These are phyloP conservation scores for Polyodon spathula DNA, from an alignment of 2,113 vertebrate genomes.

Conservation along the genomic window DNA sequence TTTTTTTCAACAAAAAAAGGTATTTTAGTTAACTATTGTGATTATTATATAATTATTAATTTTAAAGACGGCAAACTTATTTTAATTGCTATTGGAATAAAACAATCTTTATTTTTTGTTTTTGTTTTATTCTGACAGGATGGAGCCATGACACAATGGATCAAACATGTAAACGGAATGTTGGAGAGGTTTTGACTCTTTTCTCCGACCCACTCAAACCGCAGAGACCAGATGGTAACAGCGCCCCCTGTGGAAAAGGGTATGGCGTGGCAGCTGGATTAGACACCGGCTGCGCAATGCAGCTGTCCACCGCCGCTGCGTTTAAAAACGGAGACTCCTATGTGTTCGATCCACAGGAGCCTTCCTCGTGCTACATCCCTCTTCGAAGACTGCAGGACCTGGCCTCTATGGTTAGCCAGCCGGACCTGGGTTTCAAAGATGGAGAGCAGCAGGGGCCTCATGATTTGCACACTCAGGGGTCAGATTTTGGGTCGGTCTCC, in stretches of 20 bases:
- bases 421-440: conserved; percentile 38
- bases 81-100: background rate
- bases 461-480: conserved; percentile 36
- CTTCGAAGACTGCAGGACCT: conserved; percentile 75
- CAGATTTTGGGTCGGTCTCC: conserved; percentile 37
- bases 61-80: background rate
- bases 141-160: conserved; percentile 63
- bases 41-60: too few species aligned
- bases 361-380: conserved; percentile 68
- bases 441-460: conserved; percentile 27
- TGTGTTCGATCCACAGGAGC: conserved; percentile 57
- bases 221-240: conserved; percentile 52
- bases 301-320: conserved; percentile 54
- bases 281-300: conserved; percentile 44
- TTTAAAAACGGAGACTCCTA: conserved; percentile 49
- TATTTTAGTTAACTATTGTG: too few species aligned
- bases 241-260: conserved; percentile 47
- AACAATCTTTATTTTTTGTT: background rate
- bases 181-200: conserved; percentile 56
- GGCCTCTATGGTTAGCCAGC: conserved; percentile 76
- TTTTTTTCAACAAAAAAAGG: too few species aligned
- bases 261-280: conserved; percentile 55
- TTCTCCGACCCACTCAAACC: conserved; percentile 64
- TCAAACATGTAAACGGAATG: conserved; percentile 62
- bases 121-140: conserved; percentile 29